phyloP scores from a whole-genome alignment of 2,113 vertebrate species.

The Zapornia atra region DNA sequence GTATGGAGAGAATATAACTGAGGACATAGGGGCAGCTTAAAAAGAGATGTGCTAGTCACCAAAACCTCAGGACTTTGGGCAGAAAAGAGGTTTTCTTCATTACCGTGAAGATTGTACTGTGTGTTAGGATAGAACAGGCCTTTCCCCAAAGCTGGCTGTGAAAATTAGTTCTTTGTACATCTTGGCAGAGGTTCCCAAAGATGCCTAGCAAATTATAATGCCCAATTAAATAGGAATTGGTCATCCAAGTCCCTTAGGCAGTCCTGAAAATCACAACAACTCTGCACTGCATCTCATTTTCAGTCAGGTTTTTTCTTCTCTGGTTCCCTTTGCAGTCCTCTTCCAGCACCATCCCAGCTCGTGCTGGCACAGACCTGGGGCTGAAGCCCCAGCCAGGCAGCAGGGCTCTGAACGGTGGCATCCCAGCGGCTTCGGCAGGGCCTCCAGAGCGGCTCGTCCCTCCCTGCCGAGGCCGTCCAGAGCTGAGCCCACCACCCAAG shows the following conservation, averaged over 20 bases:
- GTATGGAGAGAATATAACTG: background rate
- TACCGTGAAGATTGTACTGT: background rate
- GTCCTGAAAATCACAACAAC: background rate
- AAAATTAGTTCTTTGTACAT: background rate
- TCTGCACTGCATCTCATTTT: background rate
- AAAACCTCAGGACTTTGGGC: background rate
- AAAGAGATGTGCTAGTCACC: background rate
- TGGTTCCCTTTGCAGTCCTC: background rate
- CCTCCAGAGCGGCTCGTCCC: fast-evolving
- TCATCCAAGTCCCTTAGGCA: background rate
- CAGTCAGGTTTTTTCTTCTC: background rate
- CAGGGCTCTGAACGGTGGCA: background rate
- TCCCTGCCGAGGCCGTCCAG: background rate
- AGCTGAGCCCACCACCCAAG: background rate
- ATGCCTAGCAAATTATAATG: background rate
- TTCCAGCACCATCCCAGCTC: background rate
- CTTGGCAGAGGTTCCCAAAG: conserved; percentile 4
- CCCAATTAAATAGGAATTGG: background rate
- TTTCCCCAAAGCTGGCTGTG: background rate
- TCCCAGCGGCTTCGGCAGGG: background rate
- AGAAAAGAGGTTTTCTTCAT: background rate
- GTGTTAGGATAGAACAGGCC: background rate
- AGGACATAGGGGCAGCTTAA: background rate
- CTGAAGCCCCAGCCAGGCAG: background rate
- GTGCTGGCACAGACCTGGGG: background rate